phyloP scores from a whole-genome alignment of 2,888 invertebrate species.

The Dasysyrphus tricinctus region DNA sequence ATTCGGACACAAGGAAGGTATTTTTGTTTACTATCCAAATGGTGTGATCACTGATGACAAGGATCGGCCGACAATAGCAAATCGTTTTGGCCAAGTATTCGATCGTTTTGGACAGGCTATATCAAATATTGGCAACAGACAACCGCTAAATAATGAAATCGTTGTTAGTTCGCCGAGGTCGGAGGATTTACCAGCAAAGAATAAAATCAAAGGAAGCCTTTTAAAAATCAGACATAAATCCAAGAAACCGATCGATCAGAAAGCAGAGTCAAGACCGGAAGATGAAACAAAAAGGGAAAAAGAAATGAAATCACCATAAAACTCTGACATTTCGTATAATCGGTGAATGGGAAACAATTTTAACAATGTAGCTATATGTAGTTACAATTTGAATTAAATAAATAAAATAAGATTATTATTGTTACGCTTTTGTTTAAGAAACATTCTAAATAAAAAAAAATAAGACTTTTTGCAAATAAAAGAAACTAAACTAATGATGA shows the following conservation, averaged over 20 bases:
- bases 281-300: neutral
- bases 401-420: neutral
- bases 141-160: neutral
- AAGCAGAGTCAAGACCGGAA: neutral
- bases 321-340: neutral
- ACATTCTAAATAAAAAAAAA: too few relatives aligned
- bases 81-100: conserved; percentile 54
- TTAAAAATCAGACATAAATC: neutral
- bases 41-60: conserved; percentile 10
- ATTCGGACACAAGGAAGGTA: conserved; percentile 40
- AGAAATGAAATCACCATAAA: neutral
- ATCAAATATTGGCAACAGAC: conserved; percentile 43
- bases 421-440: neutral
- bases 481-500: too few relatives aligned
- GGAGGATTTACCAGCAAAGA: neutral
- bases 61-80: conserved; percentile 46
- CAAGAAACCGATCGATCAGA: neutral
- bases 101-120: conserved; percentile 63
- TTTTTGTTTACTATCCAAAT: conserved; percentile 58
- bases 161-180: neutral
- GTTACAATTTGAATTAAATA: too few relatives aligned
- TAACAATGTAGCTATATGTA: neutral
- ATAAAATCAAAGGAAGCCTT: neutral
- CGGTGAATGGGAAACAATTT: neutral
- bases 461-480: too few relatives aligned